Conservation (phyloP, 2,113 vertebrate species). For the Aphyosemion australe region DNA sequence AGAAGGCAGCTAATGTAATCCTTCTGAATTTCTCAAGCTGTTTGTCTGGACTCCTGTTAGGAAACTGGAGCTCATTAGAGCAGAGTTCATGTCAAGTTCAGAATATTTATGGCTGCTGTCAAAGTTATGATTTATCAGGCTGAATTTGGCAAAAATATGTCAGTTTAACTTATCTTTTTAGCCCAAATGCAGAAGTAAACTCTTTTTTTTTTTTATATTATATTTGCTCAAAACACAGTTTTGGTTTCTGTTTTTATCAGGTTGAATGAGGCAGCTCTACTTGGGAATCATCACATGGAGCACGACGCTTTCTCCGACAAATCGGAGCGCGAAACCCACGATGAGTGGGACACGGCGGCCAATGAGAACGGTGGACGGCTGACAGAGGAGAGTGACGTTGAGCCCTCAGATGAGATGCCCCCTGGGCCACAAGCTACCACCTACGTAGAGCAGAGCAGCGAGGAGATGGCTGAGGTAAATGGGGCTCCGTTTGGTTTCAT, state of each 20-base stretch:
- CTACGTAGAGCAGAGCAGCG: slow-evolving; percentile 87
- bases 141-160: too few relatives aligned
- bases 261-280: slow-evolving; percentile 82
- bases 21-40: background rate
- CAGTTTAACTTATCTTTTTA: background rate
- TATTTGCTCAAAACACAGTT: background rate
- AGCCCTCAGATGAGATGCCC: slow-evolving; percentile 85
- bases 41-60: background rate
- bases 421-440: slow-evolving; percentile 80
- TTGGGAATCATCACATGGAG: slow-evolving; percentile 86
- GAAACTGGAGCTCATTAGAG: too few relatives aligned
- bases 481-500: too few relatives aligned
- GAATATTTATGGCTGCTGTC: too few relatives aligned
- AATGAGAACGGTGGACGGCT: slow-evolving; percentile 83
- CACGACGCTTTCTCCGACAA: slow-evolving; percentile 91
- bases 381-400: slow-evolving; percentile 87
- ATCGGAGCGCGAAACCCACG: slow-evolving; percentile 86
- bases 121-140: too few relatives aligned
- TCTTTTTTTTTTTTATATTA: too few relatives aligned
- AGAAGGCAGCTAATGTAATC: background rate
- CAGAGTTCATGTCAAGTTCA: too few relatives aligned
- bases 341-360: slow-evolving; percentile 84
- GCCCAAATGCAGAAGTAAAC: background rate
- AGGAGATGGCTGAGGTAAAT: slow-evolving; percentile 93
- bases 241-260: slow-evolving; percentile 63